phyloP scores from a whole-genome alignment of 2,797 vertebrate genomes.

The Poeciliopsis infans region DNA sequence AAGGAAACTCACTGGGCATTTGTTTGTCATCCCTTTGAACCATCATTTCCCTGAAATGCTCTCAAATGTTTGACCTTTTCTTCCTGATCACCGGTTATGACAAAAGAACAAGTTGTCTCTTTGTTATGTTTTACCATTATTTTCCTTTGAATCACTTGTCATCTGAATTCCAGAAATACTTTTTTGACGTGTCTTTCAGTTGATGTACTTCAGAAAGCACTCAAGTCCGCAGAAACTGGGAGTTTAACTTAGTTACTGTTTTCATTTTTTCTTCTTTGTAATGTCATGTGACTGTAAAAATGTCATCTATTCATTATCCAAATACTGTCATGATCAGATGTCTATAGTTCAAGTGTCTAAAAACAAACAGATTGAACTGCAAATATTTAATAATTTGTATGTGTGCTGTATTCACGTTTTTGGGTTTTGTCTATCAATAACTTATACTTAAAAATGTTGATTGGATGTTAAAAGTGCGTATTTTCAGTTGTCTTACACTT shows the following conservation, averaged over 20 bases:
- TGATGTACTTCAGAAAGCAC: not conserved
- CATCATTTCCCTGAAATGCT: not conserved
- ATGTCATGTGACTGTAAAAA: not conserved
- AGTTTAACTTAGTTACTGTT: not conserved
- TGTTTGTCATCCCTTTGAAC: not conserved
- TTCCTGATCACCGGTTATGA: not conserved
- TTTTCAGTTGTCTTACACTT: no score
- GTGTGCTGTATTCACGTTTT: no score
- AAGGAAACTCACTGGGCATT: not conserved
- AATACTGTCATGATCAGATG: no score
- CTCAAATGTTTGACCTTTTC: not conserved
- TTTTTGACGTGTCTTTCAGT: not conserved
- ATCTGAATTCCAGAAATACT: not conserved
- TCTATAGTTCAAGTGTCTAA: no score
- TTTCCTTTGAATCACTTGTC: not conserved
- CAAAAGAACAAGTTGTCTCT: not conserved
- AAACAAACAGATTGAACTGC: no score
- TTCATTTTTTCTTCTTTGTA: not conserved
- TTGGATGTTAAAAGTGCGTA: no score
- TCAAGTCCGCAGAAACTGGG: no score
- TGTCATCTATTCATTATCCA: no score
- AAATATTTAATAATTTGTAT: no score
- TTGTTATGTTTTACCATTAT: not conserved
- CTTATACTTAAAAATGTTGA: no score
- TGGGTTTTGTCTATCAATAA: no score